phyloP scores from a whole-genome alignment of 2,113 vertebrate species.

The Hippopotamus amphibius region DNA sequence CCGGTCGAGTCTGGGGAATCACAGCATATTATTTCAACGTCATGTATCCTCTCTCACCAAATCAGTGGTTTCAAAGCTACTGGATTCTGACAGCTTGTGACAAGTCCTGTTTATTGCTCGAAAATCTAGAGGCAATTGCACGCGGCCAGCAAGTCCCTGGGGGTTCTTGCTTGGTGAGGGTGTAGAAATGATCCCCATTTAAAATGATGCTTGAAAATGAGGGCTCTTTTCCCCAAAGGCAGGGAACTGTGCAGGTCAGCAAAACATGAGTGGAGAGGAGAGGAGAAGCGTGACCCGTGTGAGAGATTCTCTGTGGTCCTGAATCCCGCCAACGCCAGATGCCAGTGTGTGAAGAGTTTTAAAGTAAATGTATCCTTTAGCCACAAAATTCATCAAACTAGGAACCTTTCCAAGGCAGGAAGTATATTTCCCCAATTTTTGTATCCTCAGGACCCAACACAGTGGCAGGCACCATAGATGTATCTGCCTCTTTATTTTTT shows the following conservation, averaged over 20 bases:
- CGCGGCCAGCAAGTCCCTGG: neutral
- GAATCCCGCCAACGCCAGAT: neutral
- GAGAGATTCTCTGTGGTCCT: neutral
- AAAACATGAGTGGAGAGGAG: neutral
- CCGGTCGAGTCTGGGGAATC: neutral
- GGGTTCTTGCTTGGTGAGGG: neutral
- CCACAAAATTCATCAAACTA: neutral
- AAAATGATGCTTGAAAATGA: neutral
- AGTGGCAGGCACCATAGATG: neutral
- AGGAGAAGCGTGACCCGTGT: neutral
- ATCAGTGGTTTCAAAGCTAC: neutral
- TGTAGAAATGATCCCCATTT: neutral
- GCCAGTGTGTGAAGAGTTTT: neutral
- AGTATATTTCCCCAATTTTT: neutral
- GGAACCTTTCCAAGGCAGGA: neutral
- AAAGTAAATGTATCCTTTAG: neutral
- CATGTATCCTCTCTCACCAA: neutral
- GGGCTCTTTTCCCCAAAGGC: neutral
- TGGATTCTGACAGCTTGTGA: neutral
- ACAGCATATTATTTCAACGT: neutral
- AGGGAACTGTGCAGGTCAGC: neutral
- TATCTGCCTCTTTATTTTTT: neutral
- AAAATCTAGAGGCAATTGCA: conserved; percentile 1
- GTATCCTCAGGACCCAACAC: neutral
- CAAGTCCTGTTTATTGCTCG: neutral